phyloP scores from a whole-genome alignment of 2,113 vertebrate species.

The Melanerpes formicivorus region DNA sequence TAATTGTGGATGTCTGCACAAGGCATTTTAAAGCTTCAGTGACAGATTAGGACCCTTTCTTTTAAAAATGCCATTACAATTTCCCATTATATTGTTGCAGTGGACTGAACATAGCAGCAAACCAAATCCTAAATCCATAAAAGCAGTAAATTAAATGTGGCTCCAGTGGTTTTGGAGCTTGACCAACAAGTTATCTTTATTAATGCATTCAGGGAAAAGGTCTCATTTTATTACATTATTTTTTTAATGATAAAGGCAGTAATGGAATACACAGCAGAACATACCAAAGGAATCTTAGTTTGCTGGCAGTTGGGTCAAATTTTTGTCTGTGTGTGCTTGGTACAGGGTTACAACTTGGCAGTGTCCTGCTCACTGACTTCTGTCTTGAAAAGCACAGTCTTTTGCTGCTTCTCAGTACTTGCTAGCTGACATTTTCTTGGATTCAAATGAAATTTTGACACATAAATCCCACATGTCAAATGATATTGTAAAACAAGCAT shows the following conservation, averaged over 20 bases:
- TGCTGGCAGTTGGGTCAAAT: constrained; percentile 63
- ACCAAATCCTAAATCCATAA: constrained; percentile 73
- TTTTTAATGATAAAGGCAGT: constrained; percentile 82
- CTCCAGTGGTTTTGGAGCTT: constrained; percentile 83
- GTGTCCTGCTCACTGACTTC: constrained; percentile 47
- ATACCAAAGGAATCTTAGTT: constrained; percentile 72
- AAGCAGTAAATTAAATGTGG: constrained; percentile 77
- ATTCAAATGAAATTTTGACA: constrained; percentile 77
- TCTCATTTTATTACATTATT: constrained; percentile 79
- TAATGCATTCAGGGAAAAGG: constrained; percentile 77
- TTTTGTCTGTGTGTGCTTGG: constrained; percentile 59
- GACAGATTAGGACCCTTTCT: constrained; percentile 31
- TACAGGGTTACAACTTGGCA: constrained; percentile 71
- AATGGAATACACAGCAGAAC: constrained; percentile 62
- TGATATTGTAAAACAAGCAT: constrained; percentile 88
- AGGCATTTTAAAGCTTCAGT: constrained; percentile 47
- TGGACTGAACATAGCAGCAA: constrained; percentile 62
- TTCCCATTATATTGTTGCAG: constrained; percentile 62
- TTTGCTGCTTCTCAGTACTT: constrained; percentile 73
- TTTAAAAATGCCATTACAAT: constrained; percentile 44
- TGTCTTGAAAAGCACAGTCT: constrained; percentile 63
- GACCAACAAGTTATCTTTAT: constrained; percentile 81
- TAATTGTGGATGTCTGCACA: constrained; percentile 28
- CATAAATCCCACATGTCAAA: constrained; percentile 85
- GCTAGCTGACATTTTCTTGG: constrained; percentile 84